Evolutionary conservation across 2,888 invertebrate species (phyloP).

Genomic region (Melinaea marsaeus): DNA sequence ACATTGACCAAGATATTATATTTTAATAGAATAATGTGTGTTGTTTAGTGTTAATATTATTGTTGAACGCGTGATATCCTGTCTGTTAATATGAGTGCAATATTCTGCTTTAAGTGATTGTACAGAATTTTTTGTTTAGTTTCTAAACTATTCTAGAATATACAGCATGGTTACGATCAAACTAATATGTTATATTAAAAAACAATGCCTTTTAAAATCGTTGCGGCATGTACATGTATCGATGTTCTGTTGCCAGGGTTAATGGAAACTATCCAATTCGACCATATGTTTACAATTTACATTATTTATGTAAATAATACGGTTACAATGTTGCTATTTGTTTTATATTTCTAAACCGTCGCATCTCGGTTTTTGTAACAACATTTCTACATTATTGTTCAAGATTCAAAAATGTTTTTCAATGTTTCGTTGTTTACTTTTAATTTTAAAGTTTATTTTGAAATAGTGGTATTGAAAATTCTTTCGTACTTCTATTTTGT

Average conservation of each 20-base stretch:
- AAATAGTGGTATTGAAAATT: background rate
- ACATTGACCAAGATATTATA: background rate
- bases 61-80: background rate
- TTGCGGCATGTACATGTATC: slow-evolving; percentile 64
- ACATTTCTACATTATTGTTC: background rate
- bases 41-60: background rate
- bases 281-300: background rate
- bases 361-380: too few species aligned
- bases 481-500: slow-evolving; percentile 4
- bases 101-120: background rate
- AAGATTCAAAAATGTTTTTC: background rate
- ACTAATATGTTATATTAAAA: background rate
- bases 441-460: background rate
- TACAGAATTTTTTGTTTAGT: too few species aligned
- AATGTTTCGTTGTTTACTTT: background rate
- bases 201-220: slow-evolving; percentile 41
- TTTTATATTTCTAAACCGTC: background rate
- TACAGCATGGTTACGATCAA: background rate
- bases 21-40: background rate
- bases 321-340: background rate
- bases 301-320: background rate
- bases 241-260: slow-evolving; percentile 50
- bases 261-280: slow-evolving; percentile 66
- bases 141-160: too few species aligned
- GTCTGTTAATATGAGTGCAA: background rate